These are phyloP conservation scores for Clanis bilineata DNA, from an alignment of 2,888 invertebrate species.

Conservation along the genomic window DNA sequence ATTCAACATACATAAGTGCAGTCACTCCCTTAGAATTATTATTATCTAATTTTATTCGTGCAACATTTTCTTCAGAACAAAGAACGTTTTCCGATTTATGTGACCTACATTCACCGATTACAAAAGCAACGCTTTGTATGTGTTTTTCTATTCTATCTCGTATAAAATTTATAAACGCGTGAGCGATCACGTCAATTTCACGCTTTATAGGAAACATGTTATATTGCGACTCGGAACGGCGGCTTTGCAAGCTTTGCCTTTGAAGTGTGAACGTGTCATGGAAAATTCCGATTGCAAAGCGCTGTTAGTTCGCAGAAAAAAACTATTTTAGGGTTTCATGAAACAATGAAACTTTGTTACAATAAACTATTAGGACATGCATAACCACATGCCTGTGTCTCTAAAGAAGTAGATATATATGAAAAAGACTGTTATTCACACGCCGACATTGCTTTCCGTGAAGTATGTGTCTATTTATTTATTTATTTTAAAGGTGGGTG, in stretches of 20 bases:
- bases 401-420: too few relatives aligned
- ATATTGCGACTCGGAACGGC: not conserved
- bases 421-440: too few relatives aligned
- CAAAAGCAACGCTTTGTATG: not conserved
- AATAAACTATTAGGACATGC: too few relatives aligned
- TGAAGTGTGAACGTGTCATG: not conserved
- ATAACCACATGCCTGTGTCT: too few relatives aligned
- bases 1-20: too few relatives aligned
- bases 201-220: not conserved
- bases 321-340: not conserved
- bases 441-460: too few relatives aligned
- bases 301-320: not conserved
- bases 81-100: not conserved
- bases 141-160: not conserved
- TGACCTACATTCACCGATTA: not conserved
- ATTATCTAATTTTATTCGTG: not conserved
- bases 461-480: too few relatives aligned
- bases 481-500: too few relatives aligned
- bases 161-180: conserved; percentile 4
- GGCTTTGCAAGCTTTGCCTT: conserved; percentile 1
- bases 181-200: not conserved
- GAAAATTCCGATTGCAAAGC: conserved; percentile 4
- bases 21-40: too few relatives aligned
- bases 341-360: not conserved
- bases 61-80: not conserved